These are phyloP conservation scores for Casuarius casuarius DNA, from an alignment of 2,113 vertebrate genomes.

Conservation along the genomic window DNA sequence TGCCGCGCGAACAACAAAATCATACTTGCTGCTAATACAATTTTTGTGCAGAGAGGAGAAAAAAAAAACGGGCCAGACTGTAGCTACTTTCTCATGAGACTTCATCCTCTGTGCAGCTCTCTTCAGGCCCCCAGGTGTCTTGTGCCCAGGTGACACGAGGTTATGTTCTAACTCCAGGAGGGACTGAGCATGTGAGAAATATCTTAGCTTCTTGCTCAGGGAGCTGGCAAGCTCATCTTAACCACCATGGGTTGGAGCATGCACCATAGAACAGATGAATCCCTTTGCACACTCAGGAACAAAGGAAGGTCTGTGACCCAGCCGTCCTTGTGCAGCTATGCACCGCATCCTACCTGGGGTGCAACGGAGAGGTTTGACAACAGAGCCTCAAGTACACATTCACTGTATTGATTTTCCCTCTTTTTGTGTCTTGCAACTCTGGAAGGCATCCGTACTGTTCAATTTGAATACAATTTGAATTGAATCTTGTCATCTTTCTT, in stretches of 20 bases:
- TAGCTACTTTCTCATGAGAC: neutral
- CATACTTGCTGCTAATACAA: neutral
- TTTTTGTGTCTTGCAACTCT: neutral
- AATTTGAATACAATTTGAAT: neutral
- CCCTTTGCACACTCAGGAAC: neutral
- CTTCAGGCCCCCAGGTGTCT: neutral
- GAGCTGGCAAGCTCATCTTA: neutral
- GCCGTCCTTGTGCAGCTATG: neutral
- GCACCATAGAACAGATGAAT: neutral
- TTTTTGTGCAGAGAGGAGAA: neutral
- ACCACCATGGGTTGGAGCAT: neutral
- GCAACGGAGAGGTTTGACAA: no score
- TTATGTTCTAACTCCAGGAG: neutral
- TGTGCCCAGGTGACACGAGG: rapidly evolving
- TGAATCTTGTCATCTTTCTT: neutral
- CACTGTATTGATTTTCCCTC: neutral
- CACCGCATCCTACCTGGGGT: neutral
- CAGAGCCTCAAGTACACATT: neutral
- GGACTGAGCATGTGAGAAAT: neutral
- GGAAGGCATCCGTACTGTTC: neutral
- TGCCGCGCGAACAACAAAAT: neutral
- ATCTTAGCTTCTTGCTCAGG: neutral
- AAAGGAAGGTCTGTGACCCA: neutral
- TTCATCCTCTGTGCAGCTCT: neutral
- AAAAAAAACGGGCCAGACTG: neutral